Base-by-base conservation (phyloP, 92 coral and sea anemone genomes). In the Ricordea florida region DNA sequence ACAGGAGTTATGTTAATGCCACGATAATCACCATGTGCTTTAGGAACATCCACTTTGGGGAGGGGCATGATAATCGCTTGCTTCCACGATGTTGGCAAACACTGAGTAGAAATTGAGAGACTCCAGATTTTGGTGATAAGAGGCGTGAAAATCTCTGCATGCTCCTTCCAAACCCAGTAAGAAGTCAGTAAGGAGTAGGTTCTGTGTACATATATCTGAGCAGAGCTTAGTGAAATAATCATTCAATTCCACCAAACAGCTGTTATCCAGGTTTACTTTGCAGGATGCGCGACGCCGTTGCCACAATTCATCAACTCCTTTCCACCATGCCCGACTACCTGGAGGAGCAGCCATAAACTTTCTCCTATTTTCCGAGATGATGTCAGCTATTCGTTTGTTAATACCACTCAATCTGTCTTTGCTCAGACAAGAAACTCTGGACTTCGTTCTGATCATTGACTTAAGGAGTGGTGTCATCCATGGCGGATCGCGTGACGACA, bases 151-250 rank as follows among this genome's bases (percentile, higher is more conserved):
- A 65, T 44, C 38, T 66, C 78, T 3, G 83, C 82, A 18, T 66
- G 70, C 4, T 83, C 78, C 35, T 32, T 66, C 88, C 81, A 82
- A 13, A 73, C 28, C 82, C 88, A 82, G 35, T 31, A 82, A 16
- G 82, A 82, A 3, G 65, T 40, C 27, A 1, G 27, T 42, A 43
- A 1, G 32, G 65, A 30, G 66, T 53, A 26, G 78, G 78, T 32
- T 70, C 47, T 23, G 14, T 37, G 29, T 76, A 76, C 55, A 3
- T 10, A 34, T 30, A 24, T 64, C 66, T 9, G 32, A 33, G 34
- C 76, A 78, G 3, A 66, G 67, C 18, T 78, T 37, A 64, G 55
- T 43, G 44, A 65, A 77, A 49, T 77, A 64, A 51, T 77, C 66
- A 65, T 52, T 77, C 52, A 77, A 48, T 25, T 77, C 66, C 26